Conservation (phyloP, 2,113 vertebrate species). For the Dinomys branickii region DNA sequence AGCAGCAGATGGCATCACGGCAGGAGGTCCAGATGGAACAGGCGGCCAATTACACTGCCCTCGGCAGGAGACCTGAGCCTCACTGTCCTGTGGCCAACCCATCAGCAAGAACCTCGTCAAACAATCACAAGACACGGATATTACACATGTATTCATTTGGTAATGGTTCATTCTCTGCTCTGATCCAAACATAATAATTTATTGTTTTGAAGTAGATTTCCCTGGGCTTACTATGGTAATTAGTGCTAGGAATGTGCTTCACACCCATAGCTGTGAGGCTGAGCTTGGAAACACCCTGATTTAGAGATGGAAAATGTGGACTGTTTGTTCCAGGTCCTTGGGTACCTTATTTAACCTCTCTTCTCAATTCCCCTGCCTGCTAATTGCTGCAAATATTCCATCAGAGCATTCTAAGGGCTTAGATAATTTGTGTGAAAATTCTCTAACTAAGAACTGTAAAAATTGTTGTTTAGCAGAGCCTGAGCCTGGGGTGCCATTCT, state of each 20-base stretch:
- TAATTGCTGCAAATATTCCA: not conserved
- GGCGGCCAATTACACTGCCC: not conserved
- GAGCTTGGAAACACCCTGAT: slow-evolving; percentile 16
- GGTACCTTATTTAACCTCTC: slow-evolving; percentile 23
- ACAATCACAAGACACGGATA: not conserved
- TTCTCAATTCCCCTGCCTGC: not conserved
- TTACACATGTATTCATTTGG: not conserved
- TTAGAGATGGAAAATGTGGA: slow-evolving; percentile 14
- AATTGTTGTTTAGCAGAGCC: not conserved
- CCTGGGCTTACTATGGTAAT: not conserved
- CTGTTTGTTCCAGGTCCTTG: not conserved
- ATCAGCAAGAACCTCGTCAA: not conserved
- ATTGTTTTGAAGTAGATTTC: slow-evolving; percentile 33
- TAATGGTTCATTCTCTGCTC: not conserved
- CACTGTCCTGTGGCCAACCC: not conserved
- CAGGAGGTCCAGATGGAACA: not conserved
- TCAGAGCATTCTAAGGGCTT: slow-evolving; percentile 3
- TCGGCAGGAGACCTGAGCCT: not conserved
- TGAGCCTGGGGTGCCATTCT: slow-evolving; percentile 11
- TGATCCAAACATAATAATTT: not conserved
- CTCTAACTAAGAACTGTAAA: slow-evolving; percentile 47
- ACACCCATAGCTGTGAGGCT: not conserved
- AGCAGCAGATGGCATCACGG: no score
- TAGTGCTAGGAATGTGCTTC: slow-evolving; percentile 20
- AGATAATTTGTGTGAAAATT: slow-evolving; percentile 59